Evolutionary conservation across 1,140 invertebrate genomes (phyloP).

Genomic region (Micrasema minimum): DNA sequence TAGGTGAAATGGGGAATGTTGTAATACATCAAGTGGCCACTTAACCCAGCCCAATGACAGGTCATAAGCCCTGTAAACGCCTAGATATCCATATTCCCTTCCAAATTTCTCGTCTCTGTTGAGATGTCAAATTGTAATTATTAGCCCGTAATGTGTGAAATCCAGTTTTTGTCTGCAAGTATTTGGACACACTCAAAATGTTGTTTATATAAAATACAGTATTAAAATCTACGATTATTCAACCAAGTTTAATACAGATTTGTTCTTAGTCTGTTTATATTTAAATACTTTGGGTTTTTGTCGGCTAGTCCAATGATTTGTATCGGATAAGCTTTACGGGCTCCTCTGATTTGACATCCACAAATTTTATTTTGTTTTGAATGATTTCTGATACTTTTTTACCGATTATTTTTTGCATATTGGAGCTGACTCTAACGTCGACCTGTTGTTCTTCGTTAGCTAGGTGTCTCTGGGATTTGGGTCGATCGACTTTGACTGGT

Average conservation of each 20-base stretch:
- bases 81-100: no score
- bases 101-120: no score
- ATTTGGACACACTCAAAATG: no score
- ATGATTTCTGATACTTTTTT: constrained; percentile 50
- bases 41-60: no score
- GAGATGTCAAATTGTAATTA: no score
- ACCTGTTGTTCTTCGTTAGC: constrained; percentile 36
- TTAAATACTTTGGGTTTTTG: constrained; percentile 48
- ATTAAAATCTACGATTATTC: no score
- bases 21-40: no score
- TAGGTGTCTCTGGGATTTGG: constrained; percentile 46
- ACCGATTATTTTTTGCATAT: constrained; percentile 47
- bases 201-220: no score
- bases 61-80: no score
- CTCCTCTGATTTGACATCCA: constrained; percentile 28
- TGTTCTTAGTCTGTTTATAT: constrained; percentile 33
- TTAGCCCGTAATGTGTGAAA: no score
- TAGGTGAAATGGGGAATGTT: no score
- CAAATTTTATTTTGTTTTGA: constrained; percentile 39
- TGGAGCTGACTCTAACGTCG: constrained; percentile 45
- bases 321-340: constrained; percentile 2
- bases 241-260: background rate
- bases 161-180: no score
- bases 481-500: background rate
- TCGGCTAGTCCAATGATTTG: constrained; percentile 46